A percentile compares a stretch with the other conserved stretches of the same genome.
These are phyloP conservation scores for Carollia perspicillata DNA, from an alignment of 2,113 vertebrate genomes.

Conservation along the genomic window DNA sequence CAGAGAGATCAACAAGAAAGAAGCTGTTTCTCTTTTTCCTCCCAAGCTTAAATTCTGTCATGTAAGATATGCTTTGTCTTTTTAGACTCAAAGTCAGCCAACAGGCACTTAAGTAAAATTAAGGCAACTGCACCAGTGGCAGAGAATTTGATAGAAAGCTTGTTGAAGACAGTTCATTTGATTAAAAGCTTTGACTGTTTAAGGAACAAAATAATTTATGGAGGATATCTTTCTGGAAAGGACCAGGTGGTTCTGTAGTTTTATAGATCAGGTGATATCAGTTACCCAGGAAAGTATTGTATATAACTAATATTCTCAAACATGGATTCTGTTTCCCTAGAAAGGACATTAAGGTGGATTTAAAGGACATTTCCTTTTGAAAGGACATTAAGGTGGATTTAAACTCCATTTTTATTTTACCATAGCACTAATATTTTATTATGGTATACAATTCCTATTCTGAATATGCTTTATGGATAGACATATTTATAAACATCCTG, in stretches of 20 bases:
- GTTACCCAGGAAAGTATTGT: slow-evolving; percentile 43
- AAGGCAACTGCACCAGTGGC: slow-evolving; percentile 44
- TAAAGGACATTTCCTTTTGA: no score
- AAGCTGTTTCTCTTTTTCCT: slow-evolving; percentile 13
- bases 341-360: slow-evolving; percentile 26
- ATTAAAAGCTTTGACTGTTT: slow-evolving; percentile 53
- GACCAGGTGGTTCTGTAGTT: slow-evolving; percentile 9
- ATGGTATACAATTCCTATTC: neutral
- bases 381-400: slow-evolving; percentile 44
- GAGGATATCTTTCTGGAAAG: slow-evolving; percentile 47
- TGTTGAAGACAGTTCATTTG: slow-evolving; percentile 46
- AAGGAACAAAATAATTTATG: slow-evolving; percentile 54
- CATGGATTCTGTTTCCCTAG: slow-evolving; percentile 47
- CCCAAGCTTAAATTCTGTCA: slow-evolving; percentile 41
- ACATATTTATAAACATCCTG: slow-evolving; percentile 35
- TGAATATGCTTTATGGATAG: neutral
- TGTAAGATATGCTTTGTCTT: slow-evolving; percentile 21
- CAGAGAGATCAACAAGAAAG: slow-evolving; percentile 23
- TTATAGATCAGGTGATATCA: slow-evolving; percentile 24
- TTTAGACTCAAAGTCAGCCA: slow-evolving; percentile 57
- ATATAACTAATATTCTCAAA: slow-evolving; percentile 42
- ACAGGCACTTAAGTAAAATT: slow-evolving; percentile 59
- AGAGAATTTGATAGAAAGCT: slow-evolving; percentile 55
- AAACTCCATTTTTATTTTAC: slow-evolving; percentile 47
- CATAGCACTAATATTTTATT: slow-evolving; percentile 37